Base-by-base conservation (phyloP, 2,113 vertebrate genomes). In the Labeo catla region DNA sequence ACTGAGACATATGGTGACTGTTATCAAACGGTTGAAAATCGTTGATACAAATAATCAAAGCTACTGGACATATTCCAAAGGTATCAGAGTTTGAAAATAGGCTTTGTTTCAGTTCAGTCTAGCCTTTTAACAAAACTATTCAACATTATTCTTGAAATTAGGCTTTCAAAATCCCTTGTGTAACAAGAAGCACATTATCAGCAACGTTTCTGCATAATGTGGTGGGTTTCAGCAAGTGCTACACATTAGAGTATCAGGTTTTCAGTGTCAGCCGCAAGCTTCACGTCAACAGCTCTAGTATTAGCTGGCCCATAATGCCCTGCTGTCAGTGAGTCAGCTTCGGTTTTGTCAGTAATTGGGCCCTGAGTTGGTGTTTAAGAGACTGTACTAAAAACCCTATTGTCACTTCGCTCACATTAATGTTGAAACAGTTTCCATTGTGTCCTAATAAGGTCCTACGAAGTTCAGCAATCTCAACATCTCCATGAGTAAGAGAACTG, bases 281-380 rank as follows among this genome's bases (percentile, higher is more conserved):
- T 50, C 36, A 72, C 52, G 23, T 86, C 74, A 81, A 84, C 76
- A 84, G 72, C 70, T 76, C 49, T 63, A 59, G 78, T 77, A 74
- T 82, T 66, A 82, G 61, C 66, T 45, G 45, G 45, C 63, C 73
- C 73, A 85, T 89, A 89, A 89, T 87, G 77, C 49, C 83, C 83
- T 45, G 73, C 63, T 82, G 73, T 85, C 83, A 77, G n/a, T 43
- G 28, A 45, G n/a, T 82, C 57, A 76, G 79, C 54, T 61, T 79
- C 47, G 12, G 5, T 61, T 63, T 45, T 59, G 59, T 73, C n/a
- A 84, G 86, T 61, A 68, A 83, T 74, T 84, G 70, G 8, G 59
- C 16, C 70, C 11, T 59, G 15, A 23, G 68, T 52, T 72, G 63
- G 63, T 76, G 79, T 76, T 84, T 52, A 70, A 82, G 65, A 82